Evolutionary conservation across 1,140 invertebrate species (phyloP), one percentile per base, ranked within the genome.

Genomic region (Pissodes strobi): DNA sequence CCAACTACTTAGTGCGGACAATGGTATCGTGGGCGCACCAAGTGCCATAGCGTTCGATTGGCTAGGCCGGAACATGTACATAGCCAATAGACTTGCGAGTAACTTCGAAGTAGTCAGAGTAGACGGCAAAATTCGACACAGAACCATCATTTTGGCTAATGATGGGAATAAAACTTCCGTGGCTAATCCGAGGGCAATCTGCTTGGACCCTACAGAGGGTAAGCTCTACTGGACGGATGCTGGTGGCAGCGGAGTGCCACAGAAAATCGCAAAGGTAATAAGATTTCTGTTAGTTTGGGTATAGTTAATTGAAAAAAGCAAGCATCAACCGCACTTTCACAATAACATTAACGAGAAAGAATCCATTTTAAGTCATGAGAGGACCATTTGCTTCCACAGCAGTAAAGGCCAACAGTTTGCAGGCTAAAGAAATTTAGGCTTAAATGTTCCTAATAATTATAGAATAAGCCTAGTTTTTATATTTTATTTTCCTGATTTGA

Each of bases 191-290:
- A 90, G 88, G 69, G 85, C 91, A 0, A 87, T 99, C 45, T 92
- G 88, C 58, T 80, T 99, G 1, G 95, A 99, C 82, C 95, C 97
- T 0, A 85, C 85, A 2, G 90, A 93, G 70, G 97, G 89, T 38
- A 90, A 90, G 81, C 78, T 98, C 5, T 98, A 95, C 80, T 99
- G 97, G 96, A 86, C 96, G 1, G 97, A 99, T 76, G 91, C 94
- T 67, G 97, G 97, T 4, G 93, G 92, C 12, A 89, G 85, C 64
- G 93, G 94, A 8, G 91, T 98, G 0, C 90, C 91, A 0, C 83
- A 89, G 0, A 99, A 99, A 79, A 89, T 99, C 19, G 95, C 88
- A 0, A 86, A 88, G 69, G 63, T 65, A 43, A 0, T 18, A 6
- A 13, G 17, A 6, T n/a, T n/a, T n/a, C n/a, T n/a, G n/a, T n/a